phyloP scores from a whole-genome alignment of 2,888 invertebrate species.

The Chymomyza caudatula region DNA sequence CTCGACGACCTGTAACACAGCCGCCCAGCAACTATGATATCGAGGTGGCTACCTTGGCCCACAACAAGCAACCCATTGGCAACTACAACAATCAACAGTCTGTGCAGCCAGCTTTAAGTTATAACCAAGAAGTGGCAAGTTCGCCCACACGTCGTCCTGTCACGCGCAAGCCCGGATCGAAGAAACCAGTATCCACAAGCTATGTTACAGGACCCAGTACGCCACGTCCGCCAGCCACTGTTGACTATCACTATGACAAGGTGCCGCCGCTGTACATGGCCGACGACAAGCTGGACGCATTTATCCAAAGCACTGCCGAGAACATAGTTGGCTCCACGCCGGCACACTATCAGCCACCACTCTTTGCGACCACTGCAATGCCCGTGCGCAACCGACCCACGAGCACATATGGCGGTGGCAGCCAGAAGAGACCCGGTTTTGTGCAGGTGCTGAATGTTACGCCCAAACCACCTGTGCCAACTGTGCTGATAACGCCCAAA shows the following conservation, averaged over 20 bases:
- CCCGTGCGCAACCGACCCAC: constrained; percentile 75
- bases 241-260: constrained; percentile 64
- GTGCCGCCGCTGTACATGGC: constrained; percentile 67
- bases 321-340: constrained; percentile 56
- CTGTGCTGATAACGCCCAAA: constrained; percentile 83
- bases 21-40: not conserved
- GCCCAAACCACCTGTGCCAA: constrained; percentile 79
- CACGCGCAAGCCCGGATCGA: constrained; percentile 44
- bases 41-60: constrained; percentile 1
- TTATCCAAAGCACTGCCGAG: constrained; percentile 70
- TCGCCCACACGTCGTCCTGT: constrained; percentile 56
- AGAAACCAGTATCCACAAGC: constrained; percentile 78
- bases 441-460: constrained; percentile 75
- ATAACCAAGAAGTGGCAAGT: constrained; percentile 48
- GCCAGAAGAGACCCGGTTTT: constrained; percentile 72
- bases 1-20: constrained; percentile 34
- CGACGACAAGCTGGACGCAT: constrained; percentile 73
- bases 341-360: constrained; percentile 53
- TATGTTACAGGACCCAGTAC: constrained; percentile 79
- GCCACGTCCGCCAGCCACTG: constrained; percentile 79
- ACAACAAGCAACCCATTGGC: constrained; percentile 30
- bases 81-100: constrained; percentile 17
- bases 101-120: constrained; percentile 33
- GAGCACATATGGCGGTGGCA: constrained; percentile 32
- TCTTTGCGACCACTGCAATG: constrained; percentile 66